Evolutionary conservation across 2,797 vertebrate species (phyloP), one percentile per base, ranked within the genome.

Genomic region (Chiloscyllium punctatum): DNA sequence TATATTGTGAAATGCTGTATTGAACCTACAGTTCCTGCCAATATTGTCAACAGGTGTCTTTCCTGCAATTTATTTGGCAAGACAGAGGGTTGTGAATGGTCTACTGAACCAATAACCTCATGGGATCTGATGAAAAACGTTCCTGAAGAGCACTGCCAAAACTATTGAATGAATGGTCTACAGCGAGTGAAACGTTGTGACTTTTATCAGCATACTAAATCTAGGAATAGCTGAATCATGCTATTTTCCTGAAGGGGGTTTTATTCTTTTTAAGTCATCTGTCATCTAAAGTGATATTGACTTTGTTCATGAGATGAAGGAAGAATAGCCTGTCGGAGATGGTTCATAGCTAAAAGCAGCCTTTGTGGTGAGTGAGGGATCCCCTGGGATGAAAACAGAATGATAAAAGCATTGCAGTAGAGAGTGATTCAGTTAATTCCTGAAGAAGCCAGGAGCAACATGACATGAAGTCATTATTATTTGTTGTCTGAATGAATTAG

Each of bases 221-320:
- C 96, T 97, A 96, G 97, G 96, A 97, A 96, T 96, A 96, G 97
- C 96, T 98, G 97, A 97, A 96, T 97, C 97, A 97, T 96, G 95
- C 95, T 96, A 23, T 95, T 96, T 97, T 96, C 96, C 97, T 97
- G 97, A 96, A 97, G 97, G 96, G 96, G 97, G 96, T 97, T 97
- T 97, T 97, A 96, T 97, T 97, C 97, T 97, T 96, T 97, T 97
- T 95, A 97, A 96, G 96, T 97, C 96, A 96, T 96, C 96, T 97
- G 97, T 97, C 97, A 97, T 97, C 96, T 97, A 96, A 62, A 96
- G 96, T 97, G 96, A 97, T 97, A 97, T 96, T 96, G 96, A 96
- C 96, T 97, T 96, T 97, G 97, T 69, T 7, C 42, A 18, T 15
- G 94, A 94, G 94, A 48, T 71, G 69, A 74, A 48, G 94, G 48